Evolutionary conservation across 2,113 vertebrate species (phyloP), one percentile per base, ranked within the genome.

Genomic region (Athene cunicularia): DNA sequence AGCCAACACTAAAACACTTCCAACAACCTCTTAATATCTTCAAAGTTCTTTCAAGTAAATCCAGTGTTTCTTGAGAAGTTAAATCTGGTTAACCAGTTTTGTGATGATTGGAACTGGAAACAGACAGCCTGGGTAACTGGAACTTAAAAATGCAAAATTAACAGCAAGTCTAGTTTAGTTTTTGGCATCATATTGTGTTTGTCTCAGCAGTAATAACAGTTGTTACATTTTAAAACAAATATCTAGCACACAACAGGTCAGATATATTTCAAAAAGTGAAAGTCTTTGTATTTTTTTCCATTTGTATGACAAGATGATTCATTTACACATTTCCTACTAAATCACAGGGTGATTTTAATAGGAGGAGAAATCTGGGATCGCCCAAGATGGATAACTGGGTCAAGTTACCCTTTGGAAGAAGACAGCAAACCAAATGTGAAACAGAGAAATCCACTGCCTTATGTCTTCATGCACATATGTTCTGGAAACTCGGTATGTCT

Each of bases 21-120:
- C 96, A 95, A 72, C 47, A 90, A 30, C 21, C 49, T 90, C 87
- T 93, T 96, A 91, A 72, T 96, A 89, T 93, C 90, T 76, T 49
- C 39, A 37, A 23, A 90, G 77, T 82, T 82, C 95, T 96, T 97
- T 96, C 93, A 97, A 90, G 91, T 95, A 93, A 85, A 94, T 96
- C 95, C 96, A 97, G 28, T 84, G 68, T 75, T 94, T 94, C 60
- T 94, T 80, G 87, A 96, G 93, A 94, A 75, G 81, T 85, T 94
- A 79, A 96, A 96, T 91, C 73, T 90, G 73, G 35, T 90, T 90
- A 39, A 39, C 39, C 12, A 39, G 66, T 43, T 96, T 85, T 93
- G 84, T 85, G 87, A 66, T 85, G 16, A 85, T 80, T 96, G 84
- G 84, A 95, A 94, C 73, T 68, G 84, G 79, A 93, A 93, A 85